Conservation (phyloP, 2,797 vertebrate species). For the Epinephelus coioides region DNA sequence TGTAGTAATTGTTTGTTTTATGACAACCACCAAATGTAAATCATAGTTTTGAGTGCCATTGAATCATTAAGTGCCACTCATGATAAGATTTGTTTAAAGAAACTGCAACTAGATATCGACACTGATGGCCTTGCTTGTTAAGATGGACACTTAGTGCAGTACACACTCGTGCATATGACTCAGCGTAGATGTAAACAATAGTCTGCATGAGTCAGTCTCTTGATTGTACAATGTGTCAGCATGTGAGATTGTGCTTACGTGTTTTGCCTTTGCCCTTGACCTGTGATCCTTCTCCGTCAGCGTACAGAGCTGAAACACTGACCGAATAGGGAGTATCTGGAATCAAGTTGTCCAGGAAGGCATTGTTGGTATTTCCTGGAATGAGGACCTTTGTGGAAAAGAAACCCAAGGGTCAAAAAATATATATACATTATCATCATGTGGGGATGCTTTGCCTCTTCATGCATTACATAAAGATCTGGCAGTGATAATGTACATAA, state of each 20-base stretch:
- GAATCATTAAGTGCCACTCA: no score
- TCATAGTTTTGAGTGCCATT: no score
- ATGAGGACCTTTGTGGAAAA: conserved; percentile 88
- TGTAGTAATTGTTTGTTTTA: no score
- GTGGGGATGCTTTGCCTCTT: not conserved
- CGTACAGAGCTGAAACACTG: conserved; percentile 90
- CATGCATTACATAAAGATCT: conserved; percentile 52
- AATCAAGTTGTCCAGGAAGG: conserved; percentile 91
- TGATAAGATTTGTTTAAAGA: not conserved
- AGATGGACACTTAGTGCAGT: not conserved
- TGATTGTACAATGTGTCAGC: not conserved
- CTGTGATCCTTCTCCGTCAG: conserved; percentile 89
- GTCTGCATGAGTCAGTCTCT: conserved; percentile 2
- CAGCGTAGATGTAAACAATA: not conserved
- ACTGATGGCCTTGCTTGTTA: not conserved
- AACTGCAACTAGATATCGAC: not conserved
- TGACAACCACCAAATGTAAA: no score
- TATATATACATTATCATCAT: not conserved
- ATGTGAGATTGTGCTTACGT: conserved; percentile 81
- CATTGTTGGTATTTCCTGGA: conserved; percentile 88
- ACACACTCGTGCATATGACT: not conserved
- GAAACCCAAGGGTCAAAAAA: not conserved
- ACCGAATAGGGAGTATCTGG: conserved; percentile 93
- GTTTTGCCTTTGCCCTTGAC: conserved; percentile 90
- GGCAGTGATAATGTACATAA: conserved; percentile 77